Percentiles rank a stretch among this genome's conserved stretches.
These are phyloP conservation scores for Solenodon paradoxus DNA, from an alignment of 2,113 vertebrate species.

Conservation along the genomic window DNA sequence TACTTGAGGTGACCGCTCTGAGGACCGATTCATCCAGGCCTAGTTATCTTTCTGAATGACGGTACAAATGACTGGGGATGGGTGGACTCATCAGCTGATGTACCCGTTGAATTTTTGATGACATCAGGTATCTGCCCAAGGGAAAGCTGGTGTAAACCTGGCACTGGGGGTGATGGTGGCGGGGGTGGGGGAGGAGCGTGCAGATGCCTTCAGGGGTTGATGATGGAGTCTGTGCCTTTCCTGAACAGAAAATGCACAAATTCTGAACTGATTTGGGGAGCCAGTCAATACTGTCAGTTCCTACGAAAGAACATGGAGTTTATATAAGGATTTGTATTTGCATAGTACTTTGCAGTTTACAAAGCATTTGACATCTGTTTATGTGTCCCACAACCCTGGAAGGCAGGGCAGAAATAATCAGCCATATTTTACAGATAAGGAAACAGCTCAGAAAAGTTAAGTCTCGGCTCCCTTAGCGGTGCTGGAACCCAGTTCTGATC, in stretches of 20 bases:
- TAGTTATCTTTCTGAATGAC: constrained; percentile 28
- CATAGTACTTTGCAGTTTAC: not conserved
- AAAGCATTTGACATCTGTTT: not conserved
- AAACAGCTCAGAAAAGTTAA: not conserved
- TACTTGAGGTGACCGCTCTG: not conserved
- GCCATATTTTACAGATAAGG: not conserved
- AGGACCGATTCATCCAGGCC: not conserved
- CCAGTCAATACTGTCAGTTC: not conserved
- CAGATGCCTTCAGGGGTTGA: not conserved
- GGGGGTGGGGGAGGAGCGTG: no score
- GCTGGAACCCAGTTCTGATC: not conserved
- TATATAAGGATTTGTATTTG: not conserved
- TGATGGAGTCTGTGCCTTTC: not conserved
- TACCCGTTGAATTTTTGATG: constrained; percentile 61
- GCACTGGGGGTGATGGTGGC: not conserved
- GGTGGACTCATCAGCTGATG: constrained; percentile 40
- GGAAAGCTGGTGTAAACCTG: not conserved
- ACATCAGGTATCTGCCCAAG: not conserved
- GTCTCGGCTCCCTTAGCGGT: not conserved
- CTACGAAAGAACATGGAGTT: not conserved
- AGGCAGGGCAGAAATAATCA: not conserved
- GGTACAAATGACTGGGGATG: not conserved
- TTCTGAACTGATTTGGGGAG: not conserved
- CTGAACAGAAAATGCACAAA: not conserved
- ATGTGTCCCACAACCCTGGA: not conserved